phyloP scores from a whole-genome alignment of 2,113 vertebrate species.

The Leucopsar rothschildi region DNA sequence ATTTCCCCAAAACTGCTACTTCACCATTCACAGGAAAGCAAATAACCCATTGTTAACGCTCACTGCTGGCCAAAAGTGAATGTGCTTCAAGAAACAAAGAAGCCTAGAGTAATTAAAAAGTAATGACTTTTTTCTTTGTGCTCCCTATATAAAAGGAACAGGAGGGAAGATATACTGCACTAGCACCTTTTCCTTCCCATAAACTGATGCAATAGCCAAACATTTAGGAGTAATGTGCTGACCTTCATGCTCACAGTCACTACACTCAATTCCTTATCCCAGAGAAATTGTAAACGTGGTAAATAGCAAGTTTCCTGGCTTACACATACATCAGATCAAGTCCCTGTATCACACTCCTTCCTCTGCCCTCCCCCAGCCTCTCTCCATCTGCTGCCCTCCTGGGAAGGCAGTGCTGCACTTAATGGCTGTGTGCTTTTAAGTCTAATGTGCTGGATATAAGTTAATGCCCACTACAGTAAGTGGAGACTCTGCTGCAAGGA shows the following conservation, averaged over 20 bases:
- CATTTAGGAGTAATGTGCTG: slow-evolving; percentile 41
- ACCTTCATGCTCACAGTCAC: slow-evolving; percentile 12
- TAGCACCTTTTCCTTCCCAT: neutral
- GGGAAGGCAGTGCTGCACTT: slow-evolving; percentile 16
- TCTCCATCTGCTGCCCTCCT: slow-evolving; percentile 38
- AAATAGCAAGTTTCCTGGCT: slow-evolving; percentile 36
- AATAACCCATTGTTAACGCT: neutral
- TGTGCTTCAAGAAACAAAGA: slow-evolving; percentile 4
- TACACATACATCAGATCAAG: neutral
- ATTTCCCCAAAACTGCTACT: slow-evolving; percentile 5
- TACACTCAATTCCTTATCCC: slow-evolving; percentile 27
- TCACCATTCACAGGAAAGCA: neutral
- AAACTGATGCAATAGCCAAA: slow-evolving; percentile 46
- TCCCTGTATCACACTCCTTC: neutral
- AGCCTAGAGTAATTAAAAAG: slow-evolving; percentile 23
- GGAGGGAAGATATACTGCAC: neutral
- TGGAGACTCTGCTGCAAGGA: neutral
- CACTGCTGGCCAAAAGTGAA: neutral
- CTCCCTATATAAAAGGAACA: neutral
- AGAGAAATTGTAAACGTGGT: slow-evolving; percentile 17
- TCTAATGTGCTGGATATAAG: slow-evolving; percentile 32
- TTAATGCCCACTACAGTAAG: neutral
- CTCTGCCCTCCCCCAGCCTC: neutral
- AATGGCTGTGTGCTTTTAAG: slow-evolving; percentile 23
- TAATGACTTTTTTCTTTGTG: slow-evolving; percentile 21